These are phyloP conservation scores for Molossus molossus DNA, from an alignment of 2,797 vertebrate genomes.

Conservation along the genomic window DNA sequence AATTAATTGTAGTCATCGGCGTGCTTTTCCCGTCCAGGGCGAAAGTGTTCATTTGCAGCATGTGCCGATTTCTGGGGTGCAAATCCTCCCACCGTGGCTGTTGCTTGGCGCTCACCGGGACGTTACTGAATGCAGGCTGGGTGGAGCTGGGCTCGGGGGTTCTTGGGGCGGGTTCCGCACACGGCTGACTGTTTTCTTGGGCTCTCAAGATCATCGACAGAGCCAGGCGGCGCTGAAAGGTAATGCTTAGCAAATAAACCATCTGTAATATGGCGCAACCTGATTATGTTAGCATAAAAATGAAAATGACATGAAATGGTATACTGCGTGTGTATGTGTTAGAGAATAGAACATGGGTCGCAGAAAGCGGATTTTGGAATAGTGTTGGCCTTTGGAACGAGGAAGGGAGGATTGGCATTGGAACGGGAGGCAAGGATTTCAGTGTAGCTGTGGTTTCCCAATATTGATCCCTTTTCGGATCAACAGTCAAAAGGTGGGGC, in stretches of 20 bases:
- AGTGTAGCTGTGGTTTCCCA: neutral
- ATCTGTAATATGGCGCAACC: neutral
- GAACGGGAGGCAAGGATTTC: neutral
- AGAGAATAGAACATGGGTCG: neutral
- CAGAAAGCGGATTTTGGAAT: neutral
- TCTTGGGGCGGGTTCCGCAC: rapidly evolving
- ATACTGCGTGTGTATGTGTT: neutral
- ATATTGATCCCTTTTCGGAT: neutral
- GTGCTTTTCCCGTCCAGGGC: neutral
- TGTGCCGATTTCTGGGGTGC: neutral
- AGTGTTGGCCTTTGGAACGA: neutral
- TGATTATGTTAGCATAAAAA: neutral
- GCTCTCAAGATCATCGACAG: neutral
- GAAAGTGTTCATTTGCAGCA: neutral
- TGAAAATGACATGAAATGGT: neutral
- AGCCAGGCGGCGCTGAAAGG: neutral
- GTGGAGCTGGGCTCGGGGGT: neutral
- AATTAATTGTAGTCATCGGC: rapidly evolving
- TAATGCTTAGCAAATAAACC: neutral
- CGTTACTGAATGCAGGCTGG: neutral
- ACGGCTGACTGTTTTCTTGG: neutral
- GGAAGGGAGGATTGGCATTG: neutral
- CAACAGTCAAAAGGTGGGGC: neutral
- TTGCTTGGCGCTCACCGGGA: rapidly evolving
- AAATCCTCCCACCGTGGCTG: neutral